Conservation (phyloP, 1,140 invertebrate genomes). For the Episyrphus balteatus region DNA sequence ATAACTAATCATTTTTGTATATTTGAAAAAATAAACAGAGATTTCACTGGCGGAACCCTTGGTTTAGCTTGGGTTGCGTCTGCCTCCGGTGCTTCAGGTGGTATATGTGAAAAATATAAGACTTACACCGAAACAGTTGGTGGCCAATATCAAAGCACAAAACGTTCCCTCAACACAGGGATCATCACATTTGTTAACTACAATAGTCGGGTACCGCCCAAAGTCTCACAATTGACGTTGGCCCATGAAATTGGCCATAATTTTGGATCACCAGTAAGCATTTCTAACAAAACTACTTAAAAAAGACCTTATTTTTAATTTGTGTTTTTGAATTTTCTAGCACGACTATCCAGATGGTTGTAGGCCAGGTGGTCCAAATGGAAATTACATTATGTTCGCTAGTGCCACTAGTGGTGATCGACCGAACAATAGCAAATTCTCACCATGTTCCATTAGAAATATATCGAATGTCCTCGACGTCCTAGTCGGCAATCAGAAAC, state of each 20-base stretch:
- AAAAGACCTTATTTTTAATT: not conserved
- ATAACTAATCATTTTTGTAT: slow-evolving; percentile 5
- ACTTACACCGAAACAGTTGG: slow-evolving; percentile 91
- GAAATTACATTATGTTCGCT: slow-evolving; percentile 98
- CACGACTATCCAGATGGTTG: slow-evolving; percentile 93
- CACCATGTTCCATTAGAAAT: slow-evolving; percentile 84
- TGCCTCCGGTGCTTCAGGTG: slow-evolving; percentile 89
- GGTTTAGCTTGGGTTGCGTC: slow-evolving; percentile 96
- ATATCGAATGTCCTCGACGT: slow-evolving; percentile 91
- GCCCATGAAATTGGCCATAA: slow-evolving; percentile 99
- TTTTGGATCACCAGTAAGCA: slow-evolving; percentile 91
- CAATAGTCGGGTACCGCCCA: slow-evolving; percentile 89
- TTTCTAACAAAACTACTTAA: not conserved
- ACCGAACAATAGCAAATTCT: slow-evolving; percentile 92
- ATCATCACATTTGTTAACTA: slow-evolving; percentile 99
- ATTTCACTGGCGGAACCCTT: slow-evolving; percentile 92
- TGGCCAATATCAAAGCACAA: slow-evolving; percentile 86
- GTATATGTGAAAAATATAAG: slow-evolving; percentile 97
- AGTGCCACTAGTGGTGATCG: slow-evolving; percentile 89
- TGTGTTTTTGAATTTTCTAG: slow-evolving; percentile 40
- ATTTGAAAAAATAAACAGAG: no score
- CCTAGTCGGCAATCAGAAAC: slow-evolving; percentile 79
- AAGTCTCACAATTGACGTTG: slow-evolving; percentile 94
- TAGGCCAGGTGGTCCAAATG: slow-evolving; percentile 71
- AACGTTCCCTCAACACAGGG: slow-evolving; percentile 93